phyloP scores from a whole-genome alignment of 1,140 invertebrate species.

The Rhagoletis zephyria region DNA sequence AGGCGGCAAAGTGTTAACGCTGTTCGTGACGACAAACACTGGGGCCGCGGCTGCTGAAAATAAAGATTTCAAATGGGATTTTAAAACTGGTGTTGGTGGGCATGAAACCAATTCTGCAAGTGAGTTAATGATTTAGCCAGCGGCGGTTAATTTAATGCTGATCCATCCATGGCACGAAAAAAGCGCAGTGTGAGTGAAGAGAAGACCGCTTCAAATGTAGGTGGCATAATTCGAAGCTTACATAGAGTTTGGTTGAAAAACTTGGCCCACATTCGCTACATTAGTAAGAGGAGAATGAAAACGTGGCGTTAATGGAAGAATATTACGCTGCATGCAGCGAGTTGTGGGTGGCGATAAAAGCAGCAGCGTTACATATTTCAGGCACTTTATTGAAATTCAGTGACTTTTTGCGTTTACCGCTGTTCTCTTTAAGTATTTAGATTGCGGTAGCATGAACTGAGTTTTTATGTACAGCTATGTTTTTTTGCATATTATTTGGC shows the following conservation, averaged over 20 bases:
- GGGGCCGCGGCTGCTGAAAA: not conserved
- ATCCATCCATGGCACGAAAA: not conserved
- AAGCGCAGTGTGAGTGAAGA: not conserved
- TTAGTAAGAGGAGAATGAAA: not conserved
- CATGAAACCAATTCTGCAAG: not conserved
- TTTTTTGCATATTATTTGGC: not conserved
- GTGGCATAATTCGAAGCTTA: conserved; percentile 54
- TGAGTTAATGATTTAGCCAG: conserved; percentile 28
- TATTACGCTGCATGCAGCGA: not conserved
- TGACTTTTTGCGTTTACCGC: not conserved
- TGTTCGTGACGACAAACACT: not conserved
- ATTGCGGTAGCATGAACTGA: not conserved
- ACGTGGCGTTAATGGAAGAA: no score
- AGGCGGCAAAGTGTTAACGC: conserved; percentile 12
- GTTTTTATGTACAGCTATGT: not conserved
- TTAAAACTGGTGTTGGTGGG: conserved; percentile 23
- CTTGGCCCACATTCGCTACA: no score
- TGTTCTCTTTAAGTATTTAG: not conserved
- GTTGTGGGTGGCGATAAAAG: not conserved
- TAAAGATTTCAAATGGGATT: conserved; percentile 43
- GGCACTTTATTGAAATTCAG: conserved; percentile 15
- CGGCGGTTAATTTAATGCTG: not conserved
- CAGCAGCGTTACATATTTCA: not conserved
- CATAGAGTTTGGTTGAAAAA: not conserved
- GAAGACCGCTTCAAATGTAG: not conserved